Conservation (phyloP, 1,140 invertebrate genomes). For the Lepeophtheirus salmonis region DNA sequence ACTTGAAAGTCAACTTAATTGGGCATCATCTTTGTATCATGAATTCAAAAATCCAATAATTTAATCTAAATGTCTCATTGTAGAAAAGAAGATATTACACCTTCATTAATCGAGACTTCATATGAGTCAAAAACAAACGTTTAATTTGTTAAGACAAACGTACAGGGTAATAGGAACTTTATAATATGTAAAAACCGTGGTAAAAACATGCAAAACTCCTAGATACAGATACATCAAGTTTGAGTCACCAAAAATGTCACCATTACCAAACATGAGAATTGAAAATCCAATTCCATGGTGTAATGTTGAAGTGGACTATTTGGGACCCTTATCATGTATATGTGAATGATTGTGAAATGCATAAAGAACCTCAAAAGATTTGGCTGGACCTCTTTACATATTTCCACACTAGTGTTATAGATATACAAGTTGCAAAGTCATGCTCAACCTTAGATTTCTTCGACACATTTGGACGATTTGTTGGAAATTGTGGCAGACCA, state of each 20-base stretch:
- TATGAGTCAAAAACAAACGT: not conserved
- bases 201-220: not conserved
- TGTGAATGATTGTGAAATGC: not conserved
- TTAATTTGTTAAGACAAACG: not conserved
- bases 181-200: not conserved
- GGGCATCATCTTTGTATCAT: not conserved
- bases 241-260: slow-evolving; percentile 1
- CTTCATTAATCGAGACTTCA: not conserved
- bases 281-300: not conserved
- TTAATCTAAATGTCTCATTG: not conserved
- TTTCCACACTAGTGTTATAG: too few species aligned
- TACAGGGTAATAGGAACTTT: not conserved
- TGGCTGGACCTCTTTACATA: too few species aligned
- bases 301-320: not conserved
- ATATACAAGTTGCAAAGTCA: too few species aligned
- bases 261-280: not conserved
- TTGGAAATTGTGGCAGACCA: too few species aligned
- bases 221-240: not conserved
- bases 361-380: too few species aligned
- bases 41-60: not conserved
- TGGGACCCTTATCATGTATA: not conserved
- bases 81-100: not conserved
- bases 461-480: too few species aligned
- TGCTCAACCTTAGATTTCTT: too few species aligned
- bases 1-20: not conserved